Percentiles rank a stretch among this genome's conserved stretches.
Conservation (phyloP, 2,888 invertebrate species). For the Caenorhabditis imperialis region DNA sequence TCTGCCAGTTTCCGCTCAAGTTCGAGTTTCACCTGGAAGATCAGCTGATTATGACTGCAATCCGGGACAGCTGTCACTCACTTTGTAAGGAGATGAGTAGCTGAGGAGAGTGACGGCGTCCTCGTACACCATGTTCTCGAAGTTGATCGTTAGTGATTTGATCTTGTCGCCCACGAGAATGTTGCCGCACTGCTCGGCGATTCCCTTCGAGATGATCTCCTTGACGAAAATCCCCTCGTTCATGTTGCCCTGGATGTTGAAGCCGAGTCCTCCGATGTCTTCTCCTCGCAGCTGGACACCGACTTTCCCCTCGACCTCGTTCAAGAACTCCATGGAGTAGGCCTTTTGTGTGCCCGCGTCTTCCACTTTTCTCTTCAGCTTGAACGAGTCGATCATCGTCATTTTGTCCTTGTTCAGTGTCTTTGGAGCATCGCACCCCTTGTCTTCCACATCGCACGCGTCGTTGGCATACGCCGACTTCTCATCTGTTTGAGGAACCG, state of each 20-base stretch:
- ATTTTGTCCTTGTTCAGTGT: constrained; percentile 52
- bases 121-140: constrained; percentile 90
- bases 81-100: constrained; percentile 91
- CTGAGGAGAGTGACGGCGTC: constrained; percentile 91
- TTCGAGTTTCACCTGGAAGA: constrained; percentile 62
- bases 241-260: constrained; percentile 86
- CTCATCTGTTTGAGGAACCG: constrained; percentile 41
- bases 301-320: constrained; percentile 65
- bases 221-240: constrained; percentile 91
- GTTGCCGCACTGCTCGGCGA: constrained; percentile 88
- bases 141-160: constrained; percentile 88
- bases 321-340: constrained; percentile 66
- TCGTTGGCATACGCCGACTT: constrained; percentile 63
- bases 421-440: constrained; percentile 56
- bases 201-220: constrained; percentile 89
- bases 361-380: constrained; percentile 58
- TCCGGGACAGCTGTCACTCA: constrained; percentile 77
- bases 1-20: constrained; percentile 63
- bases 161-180: constrained; percentile 90
- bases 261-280: constrained; percentile 67
- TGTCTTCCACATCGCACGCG: constrained; percentile 61
- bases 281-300: constrained; percentile 62
- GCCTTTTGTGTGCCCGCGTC: constrained; percentile 67
- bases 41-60: not conserved
- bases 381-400: constrained; percentile 71